Percentiles rank a stretch among this genome's conserved stretches.
Conservation (phyloP, 2,888 invertebrate genomes). For the Acanthosoma haemorrhoidale region DNA sequence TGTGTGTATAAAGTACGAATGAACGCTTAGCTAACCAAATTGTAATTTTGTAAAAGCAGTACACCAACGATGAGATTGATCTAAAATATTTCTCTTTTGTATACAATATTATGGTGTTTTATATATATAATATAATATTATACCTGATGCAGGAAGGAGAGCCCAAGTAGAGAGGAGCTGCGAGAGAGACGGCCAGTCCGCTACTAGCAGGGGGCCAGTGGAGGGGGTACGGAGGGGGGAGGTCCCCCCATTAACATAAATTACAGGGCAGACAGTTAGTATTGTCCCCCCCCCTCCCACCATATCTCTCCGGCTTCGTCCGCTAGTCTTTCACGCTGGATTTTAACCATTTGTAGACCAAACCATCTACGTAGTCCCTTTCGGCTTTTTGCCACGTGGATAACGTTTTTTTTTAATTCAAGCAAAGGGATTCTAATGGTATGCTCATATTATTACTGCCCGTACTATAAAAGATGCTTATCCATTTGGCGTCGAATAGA, state of each 20-base stretch:
- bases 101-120: background rate
- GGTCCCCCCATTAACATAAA: constrained; percentile 37
- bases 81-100: no score
- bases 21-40: no score
- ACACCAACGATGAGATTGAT: no score
- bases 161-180: background rate
- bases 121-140: background rate
- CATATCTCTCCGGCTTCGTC: background rate
- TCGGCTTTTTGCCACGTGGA: constrained; percentile 1
- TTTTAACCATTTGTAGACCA: background rate
- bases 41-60: no score
- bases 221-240: background rate
- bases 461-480: no score
- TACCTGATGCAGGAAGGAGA: background rate
- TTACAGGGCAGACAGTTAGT: constrained; percentile 38
- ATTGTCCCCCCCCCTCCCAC: constrained; percentile 28
- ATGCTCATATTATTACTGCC: no score
- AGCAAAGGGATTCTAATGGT: no score
- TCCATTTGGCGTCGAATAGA: no score
- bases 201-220: background rate
- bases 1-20: no score
- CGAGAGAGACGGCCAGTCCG: background rate
- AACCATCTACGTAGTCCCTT: background rate
- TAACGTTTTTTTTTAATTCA: no score
- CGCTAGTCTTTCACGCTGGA: no score